phyloP scores from a whole-genome alignment of 1,140 invertebrate species.

The Drosophila sproati region DNA sequence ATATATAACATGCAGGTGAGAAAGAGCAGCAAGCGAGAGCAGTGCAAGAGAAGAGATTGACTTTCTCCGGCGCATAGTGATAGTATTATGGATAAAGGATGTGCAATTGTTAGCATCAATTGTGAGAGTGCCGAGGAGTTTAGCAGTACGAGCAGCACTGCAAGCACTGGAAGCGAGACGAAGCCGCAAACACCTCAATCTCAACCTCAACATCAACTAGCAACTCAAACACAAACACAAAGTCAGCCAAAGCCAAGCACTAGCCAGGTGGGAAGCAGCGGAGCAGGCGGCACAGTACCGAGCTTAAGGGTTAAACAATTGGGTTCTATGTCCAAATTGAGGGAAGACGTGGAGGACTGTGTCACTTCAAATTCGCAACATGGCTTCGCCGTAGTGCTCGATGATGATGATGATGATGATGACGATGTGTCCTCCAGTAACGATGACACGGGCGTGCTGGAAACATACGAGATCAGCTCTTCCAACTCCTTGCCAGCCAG shows the following conservation, averaged over 20 bases:
- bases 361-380: constrained; percentile 78
- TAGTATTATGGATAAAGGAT: constrained; percentile 79
- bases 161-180: neutral
- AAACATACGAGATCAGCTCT: constrained; percentile 78
- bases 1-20: constrained; percentile 38
- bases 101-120: constrained; percentile 66
- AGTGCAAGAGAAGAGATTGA: constrained; percentile 14
- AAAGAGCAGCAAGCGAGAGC: neutral
- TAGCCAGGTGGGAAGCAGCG: constrained; percentile 44
- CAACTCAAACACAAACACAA: constrained; percentile 2
- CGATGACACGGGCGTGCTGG: constrained; percentile 58
- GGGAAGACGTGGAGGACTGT: constrained; percentile 72
- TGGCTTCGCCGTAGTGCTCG: constrained; percentile 76
- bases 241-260: constrained; percentile 50
- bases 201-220: neutral
- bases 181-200: constrained; percentile 20
- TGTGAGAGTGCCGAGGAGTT: constrained; percentile 50
- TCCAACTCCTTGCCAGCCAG: constrained; percentile 75
- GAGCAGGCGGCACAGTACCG: constrained; percentile 19
- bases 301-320: neutral
- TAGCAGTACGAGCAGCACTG: constrained; percentile 6
- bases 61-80: constrained; percentile 16
- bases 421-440: constrained; percentile 56
- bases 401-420: constrained; percentile 54
- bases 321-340: constrained; percentile 76